phyloP scores from a whole-genome alignment of 2,797 vertebrate species.

The Enteromius unitaeniatus region DNA sequence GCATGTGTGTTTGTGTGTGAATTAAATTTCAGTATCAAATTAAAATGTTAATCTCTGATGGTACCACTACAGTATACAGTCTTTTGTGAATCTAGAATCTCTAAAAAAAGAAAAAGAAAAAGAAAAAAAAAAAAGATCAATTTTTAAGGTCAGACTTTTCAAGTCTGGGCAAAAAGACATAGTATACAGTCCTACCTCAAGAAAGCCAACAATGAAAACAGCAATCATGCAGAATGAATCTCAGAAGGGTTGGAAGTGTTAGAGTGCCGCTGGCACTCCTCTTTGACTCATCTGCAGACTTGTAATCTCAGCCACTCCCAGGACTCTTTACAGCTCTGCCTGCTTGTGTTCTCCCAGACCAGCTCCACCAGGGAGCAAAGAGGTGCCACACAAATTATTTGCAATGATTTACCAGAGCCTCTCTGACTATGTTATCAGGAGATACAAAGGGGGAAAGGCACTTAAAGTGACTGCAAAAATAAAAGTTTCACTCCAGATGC shows the following conservation, averaged over 20 bases:
- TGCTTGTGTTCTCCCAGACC: conserved; percentile 23
- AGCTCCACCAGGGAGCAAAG: conserved; percentile 29
- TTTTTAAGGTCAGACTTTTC: not conserved
- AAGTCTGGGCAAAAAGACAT: conserved; percentile 3
- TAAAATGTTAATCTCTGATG: not conserved
- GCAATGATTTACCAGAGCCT: conserved; percentile 38
- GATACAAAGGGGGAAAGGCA: not conserved
- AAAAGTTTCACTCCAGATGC: not conserved
- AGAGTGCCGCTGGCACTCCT: not conserved
- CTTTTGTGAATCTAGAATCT: not conserved
- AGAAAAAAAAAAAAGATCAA: not conserved
- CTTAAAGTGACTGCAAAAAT: conserved; percentile 23
- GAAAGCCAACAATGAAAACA: conserved; percentile 1
- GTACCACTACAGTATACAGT: not conserved
- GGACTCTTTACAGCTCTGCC: conserved; percentile 16
- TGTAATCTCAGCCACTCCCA: conserved; percentile 15
- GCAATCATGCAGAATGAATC: not conserved
- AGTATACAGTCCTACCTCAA: not conserved
- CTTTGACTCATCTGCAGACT: conserved; percentile 26
- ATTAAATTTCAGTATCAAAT: not conserved
- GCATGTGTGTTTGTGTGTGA: too few relatives aligned
- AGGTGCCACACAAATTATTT: conserved; percentile 25
- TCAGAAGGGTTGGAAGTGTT: not conserved
- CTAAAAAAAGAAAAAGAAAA: too few relatives aligned
- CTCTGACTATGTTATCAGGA: not conserved